A percentile compares a stretch with the other conserved stretches of the same genome.
phyloP scores from a whole-genome alignment of 1,140 invertebrate species.

The Schmidtea mediterranea region DNA sequence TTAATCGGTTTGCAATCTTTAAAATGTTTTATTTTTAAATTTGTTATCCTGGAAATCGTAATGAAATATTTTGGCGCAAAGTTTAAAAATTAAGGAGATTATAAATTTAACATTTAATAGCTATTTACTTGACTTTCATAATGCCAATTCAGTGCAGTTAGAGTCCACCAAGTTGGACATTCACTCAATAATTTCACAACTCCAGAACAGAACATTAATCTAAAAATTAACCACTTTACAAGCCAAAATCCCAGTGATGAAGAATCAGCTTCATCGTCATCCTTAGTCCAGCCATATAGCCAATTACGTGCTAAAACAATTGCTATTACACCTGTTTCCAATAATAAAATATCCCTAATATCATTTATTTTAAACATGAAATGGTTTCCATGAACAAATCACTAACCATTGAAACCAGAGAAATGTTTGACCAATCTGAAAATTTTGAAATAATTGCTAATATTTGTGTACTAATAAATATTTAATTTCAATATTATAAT shows the following conservation, averaged over 20 bases:
- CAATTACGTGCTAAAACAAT: conserved; percentile 41
- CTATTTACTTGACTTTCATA: conserved; percentile 38
- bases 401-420: conserved; percentile 47
- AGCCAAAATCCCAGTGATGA: conserved; percentile 38
- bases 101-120: too few relatives aligned
- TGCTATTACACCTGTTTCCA: conserved; percentile 48
- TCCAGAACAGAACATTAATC: conserved; percentile 46
- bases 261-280: conserved; percentile 25
- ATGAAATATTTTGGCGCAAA: not conserved
- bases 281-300: conserved; percentile 17
- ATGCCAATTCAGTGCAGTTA: conserved; percentile 42
- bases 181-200: conserved; percentile 45
- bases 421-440: conserved; percentile 40
- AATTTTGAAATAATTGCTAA: too few relatives aligned
- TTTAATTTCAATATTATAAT: too few relatives aligned
- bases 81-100: not conserved
- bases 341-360: conserved; percentile 40
- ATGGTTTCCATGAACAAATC: conserved; percentile 7
- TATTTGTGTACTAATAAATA: too few relatives aligned
- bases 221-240: conserved; percentile 46
- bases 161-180: conserved; percentile 50
- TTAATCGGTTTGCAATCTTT: too few relatives aligned
- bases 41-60: too few relatives aligned
- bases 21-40: too few relatives aligned
- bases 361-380: not conserved